Evolutionary conservation across 2,113 vertebrate genomes (phyloP).

Genomic region (Nerophis ophidion): DNA sequence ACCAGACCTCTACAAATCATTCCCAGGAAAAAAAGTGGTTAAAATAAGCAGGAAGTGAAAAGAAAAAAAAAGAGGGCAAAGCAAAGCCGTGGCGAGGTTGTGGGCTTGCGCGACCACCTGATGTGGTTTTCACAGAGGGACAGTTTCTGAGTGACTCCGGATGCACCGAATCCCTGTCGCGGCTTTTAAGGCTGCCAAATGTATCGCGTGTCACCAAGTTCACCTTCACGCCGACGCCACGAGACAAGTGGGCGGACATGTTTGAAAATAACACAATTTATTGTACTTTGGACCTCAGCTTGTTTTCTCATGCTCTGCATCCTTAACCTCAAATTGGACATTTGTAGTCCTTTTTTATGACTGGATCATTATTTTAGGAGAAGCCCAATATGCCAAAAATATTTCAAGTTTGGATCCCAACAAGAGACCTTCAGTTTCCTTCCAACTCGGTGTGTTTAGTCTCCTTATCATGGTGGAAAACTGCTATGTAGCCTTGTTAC

Average conservation of each 20-base stretch:
- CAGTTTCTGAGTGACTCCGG: background rate
- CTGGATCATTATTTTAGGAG: too few species aligned
- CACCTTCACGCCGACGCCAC: background rate
- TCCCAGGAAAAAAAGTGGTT: slow-evolving; percentile 33
- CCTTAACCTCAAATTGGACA: too few species aligned
- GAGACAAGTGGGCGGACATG: background rate
- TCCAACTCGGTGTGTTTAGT: too few species aligned
- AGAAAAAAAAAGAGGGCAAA: background rate
- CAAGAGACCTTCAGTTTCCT: too few species aligned
- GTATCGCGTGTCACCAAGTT: background rate
- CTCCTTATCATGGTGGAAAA: too few species aligned
- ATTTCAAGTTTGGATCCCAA: too few species aligned
- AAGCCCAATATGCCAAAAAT: too few species aligned
- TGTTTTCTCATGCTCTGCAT: too few species aligned
- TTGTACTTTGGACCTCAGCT: too few species aligned
- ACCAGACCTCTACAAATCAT: slow-evolving; percentile 65
- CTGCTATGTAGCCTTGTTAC: too few species aligned
- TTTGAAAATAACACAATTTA: background rate
- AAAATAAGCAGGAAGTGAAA: background rate
- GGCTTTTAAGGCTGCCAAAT: background rate
- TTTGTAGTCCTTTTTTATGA: too few species aligned
- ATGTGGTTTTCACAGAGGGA: background rate
- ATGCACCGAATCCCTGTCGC: background rate
- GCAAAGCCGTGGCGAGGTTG: background rate
- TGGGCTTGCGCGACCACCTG: background rate